Conservation (phyloP, 2,113 vertebrate genomes). For the Peromyscus leucopus region DNA sequence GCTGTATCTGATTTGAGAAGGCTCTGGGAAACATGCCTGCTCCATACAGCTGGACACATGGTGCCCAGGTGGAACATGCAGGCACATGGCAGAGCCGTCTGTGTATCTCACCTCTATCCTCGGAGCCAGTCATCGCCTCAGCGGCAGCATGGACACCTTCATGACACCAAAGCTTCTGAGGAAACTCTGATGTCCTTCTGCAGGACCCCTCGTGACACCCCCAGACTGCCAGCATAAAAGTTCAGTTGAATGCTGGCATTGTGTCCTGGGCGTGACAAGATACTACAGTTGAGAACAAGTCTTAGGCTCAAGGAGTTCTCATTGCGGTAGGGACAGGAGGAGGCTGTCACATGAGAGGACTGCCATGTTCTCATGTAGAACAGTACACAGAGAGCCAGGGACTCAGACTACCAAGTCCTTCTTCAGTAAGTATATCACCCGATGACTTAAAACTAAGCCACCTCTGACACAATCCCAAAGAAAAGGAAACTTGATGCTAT, state of each 20-base stretch:
- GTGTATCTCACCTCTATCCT: not conserved
- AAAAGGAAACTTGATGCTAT: not conserved
- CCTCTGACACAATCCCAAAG: not conserved
- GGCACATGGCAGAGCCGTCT: not conserved
- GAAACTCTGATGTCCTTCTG: not conserved
- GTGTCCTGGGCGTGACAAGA: fast-evolving
- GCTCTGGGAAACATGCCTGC: not conserved
- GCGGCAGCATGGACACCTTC: not conserved
- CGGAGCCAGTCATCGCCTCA: not conserved
- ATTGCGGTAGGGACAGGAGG: not conserved
- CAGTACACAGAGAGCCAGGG: not conserved
- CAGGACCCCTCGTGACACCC: not conserved
- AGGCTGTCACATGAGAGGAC: not conserved
- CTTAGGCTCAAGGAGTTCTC: not conserved
- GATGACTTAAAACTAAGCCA: not conserved
- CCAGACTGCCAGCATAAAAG: not conserved
- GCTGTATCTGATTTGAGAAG: not conserved
- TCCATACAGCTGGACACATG: not conserved
- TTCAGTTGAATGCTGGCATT: not conserved
- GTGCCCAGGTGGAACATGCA: not conserved
- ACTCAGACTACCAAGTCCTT: not conserved
- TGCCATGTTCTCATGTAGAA: not conserved
- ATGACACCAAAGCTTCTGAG: not conserved
- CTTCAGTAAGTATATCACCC: not conserved
- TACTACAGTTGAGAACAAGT: not conserved